Base-by-base conservation (phyloP, 1,140 invertebrate genomes). In the Drosophila simulans region DNA sequence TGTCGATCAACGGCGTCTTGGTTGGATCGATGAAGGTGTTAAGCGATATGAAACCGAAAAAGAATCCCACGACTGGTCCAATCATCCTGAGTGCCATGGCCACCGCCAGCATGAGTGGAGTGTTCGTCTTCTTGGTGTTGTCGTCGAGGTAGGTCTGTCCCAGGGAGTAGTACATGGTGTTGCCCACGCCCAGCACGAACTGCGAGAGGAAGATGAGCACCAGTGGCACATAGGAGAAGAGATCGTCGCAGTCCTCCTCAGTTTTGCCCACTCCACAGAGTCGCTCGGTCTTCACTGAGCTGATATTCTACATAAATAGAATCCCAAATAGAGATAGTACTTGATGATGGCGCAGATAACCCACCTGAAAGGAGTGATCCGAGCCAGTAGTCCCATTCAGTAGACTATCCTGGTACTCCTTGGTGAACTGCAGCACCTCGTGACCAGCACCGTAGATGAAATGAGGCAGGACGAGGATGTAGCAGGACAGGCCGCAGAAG, bases 141-240 rank as follows among this genome's bases (percentile, higher is more conserved):
- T 96, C 95, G 81, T 96, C 95, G 53, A 96, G 78, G 76, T 96
- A 96, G 1, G 95, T 94, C 71, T 95, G 94, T 2, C 95, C 95
- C 15, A 96, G 90, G 2, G 94, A 94, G 83, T 95, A 95, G 85
- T 95, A 95, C 17, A 96, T 80, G 0, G 95, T 95, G 20, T 95
- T 95, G 17, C 95, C 95, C 58, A 96, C 95, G 11, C 95, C 95
- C 17, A 95, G 92, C 40, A 96, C 93, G 77, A 96, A 95, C 84
- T 96, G 95, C 0, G 95, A 95, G 20, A 95, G 69, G 65, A 96
- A 96, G 51, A 95, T 93, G 1, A 95, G 81, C 5, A 95, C 73
- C n/a, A 95, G 91, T 0, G 95, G 95, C 13, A 94, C 72, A 5
- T 94, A 70, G 22, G 93, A 93, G 17, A 93, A 77, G 13, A 93